Base-by-base conservation (phyloP, 2,888 invertebrate species). In the Nemotelus nigrinus region DNA sequence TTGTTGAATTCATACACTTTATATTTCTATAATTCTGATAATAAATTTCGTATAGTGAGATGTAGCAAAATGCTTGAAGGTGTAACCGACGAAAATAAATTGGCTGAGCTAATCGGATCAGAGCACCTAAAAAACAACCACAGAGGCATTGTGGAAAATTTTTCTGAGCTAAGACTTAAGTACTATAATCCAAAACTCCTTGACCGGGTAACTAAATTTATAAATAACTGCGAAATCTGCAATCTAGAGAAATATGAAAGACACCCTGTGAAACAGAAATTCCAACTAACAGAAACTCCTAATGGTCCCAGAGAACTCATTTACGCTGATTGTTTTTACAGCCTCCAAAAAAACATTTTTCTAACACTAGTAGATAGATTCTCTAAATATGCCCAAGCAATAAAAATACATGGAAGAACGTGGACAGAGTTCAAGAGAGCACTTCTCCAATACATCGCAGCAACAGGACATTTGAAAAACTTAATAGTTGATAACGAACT, bases 31-130 rank as follows among this genome's bases (percentile, higher is more conserved):
- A n/a, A n/a, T n/a, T n/a, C n/a, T n/a, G n/a, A n/a, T 81, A n/a
- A 75, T 83, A 41, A 77, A 78, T 25, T 81, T 50, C 5, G 8
- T 6, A 8, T 50, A 6, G 8, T 50, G 6, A 50, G 53, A 50
- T 50, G 53, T 50, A 50, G 8, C 5, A 50, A 50, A 8, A 5
- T 50, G 5, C 8, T 50, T 6, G 53, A 50, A 8, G 53, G 8
- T 8, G 8, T 50, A 50, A 50, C 53, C 8, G 53, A 50, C 8
- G 53, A 50, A 50, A 50, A 5, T 8, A 50, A 50, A 6, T 8
- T 50, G 8, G 8, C 53, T 5, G 53, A 50, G 8, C 8, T 50
- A 50, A 50, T 50, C 5, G 53, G 8, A 50, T n/a, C n/a, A 60
- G 25, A 60, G n/a, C 63, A 60, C n/a, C 25, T 25, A 6, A 25